Conservation (phyloP, 2,113 vertebrate species). For the Centropristis striata region DNA sequence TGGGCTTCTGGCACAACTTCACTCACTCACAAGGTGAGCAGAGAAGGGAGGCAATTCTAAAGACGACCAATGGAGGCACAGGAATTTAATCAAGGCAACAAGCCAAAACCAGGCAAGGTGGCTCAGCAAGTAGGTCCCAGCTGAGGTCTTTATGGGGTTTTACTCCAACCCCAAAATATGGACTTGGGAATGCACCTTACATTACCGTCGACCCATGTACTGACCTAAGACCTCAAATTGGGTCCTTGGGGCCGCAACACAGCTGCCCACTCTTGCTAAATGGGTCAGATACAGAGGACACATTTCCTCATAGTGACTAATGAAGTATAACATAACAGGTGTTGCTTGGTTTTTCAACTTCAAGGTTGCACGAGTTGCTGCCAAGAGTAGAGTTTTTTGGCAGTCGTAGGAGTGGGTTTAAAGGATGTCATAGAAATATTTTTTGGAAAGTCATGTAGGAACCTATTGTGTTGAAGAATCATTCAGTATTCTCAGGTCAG, state of each 20-base stretch:
- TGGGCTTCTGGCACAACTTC: background rate
- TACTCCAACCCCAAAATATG: background rate
- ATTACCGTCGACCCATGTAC: background rate
- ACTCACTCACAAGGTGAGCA: background rate
- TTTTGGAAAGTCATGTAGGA: background rate
- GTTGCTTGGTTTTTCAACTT: constrained; percentile 36
- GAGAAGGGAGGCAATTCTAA: background rate
- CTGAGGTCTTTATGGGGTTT: background rate
- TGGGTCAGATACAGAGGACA: constrained; percentile 27
- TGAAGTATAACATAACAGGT: constrained; percentile 17
- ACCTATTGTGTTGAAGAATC: background rate
- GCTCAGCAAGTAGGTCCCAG: background rate
- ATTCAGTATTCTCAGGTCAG: background rate
- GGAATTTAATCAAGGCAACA: background rate
- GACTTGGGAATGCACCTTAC: background rate
- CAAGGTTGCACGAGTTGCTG: constrained; percentile 16
- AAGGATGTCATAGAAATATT: background rate
- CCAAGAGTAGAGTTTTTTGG: constrained; percentile 21
- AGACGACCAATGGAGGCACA: background rate
- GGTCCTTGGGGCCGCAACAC: constrained; percentile 11
- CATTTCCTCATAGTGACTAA: constrained; percentile 22
- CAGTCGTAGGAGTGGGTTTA: background rate
- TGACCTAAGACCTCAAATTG: constrained; percentile 10
- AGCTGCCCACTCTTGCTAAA: constrained; percentile 14
- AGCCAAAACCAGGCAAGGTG: background rate